Evolutionary conservation across 2,888 invertebrate genomes (phyloP).

Genomic region (Aelia acuminata): DNA sequence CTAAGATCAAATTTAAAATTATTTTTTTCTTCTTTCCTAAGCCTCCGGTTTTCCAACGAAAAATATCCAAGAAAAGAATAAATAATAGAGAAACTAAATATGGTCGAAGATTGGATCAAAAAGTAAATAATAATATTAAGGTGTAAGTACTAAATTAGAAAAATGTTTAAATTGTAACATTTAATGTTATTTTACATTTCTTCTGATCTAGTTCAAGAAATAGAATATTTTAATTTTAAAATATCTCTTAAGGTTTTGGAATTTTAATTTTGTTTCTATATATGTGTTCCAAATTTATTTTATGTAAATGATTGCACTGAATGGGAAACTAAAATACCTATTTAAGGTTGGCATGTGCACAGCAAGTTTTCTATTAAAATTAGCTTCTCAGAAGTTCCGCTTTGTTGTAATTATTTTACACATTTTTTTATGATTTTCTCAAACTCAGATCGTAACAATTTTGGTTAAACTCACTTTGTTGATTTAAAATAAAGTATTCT

Average conservation of each 20-base stretch:
- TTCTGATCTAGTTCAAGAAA: not conserved
- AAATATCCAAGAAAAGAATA: not conserved
- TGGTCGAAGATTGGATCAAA: constrained; percentile 33
- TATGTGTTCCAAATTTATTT: no score
- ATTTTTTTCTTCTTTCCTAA: constrained; percentile 39
- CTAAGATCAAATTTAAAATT: constrained; percentile 62
- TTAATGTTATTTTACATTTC: not conserved
- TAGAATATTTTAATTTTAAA: not conserved
- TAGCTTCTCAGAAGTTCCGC: no score
- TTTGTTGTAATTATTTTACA: no score
- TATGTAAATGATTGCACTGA: no score
- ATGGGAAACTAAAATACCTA: no score
- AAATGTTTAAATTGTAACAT: not conserved
- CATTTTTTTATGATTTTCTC: no score
- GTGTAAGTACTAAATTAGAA: constrained; percentile 46
- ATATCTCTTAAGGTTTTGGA: not conserved
- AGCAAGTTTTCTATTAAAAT: no score
- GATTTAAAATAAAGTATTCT: no score
- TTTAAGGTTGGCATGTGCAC: no score
- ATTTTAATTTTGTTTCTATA: no score
- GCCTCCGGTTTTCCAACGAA: not conserved
- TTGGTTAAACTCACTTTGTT: no score
- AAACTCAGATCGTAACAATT: no score
- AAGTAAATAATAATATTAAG: constrained; percentile 47
- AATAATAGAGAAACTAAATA: constrained; percentile 11